phyloP scores from a whole-genome alignment of 2,797 vertebrate species.

The Acrossocheilus wenchowensis region DNA sequence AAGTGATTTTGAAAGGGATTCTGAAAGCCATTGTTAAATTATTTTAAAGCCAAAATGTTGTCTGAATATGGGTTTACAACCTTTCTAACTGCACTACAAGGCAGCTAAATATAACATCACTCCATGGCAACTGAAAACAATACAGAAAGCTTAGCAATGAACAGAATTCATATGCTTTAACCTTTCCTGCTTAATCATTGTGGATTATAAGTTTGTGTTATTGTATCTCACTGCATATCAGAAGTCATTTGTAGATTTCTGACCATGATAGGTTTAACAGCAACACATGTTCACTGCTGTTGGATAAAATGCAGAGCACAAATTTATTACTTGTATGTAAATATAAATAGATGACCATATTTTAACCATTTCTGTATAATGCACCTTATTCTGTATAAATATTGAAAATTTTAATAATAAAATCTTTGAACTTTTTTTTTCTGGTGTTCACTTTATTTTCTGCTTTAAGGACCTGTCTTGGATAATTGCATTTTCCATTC shows the following conservation, averaged over 20 bases:
- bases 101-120: slow-evolving; percentile 25
- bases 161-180: not conserved
- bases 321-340: too few relatives aligned
- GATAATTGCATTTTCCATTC: not conserved
- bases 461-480: not conserved
- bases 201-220: not conserved
- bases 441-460: not conserved
- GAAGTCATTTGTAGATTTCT: not conserved
- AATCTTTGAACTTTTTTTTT: not conserved
- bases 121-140: slow-evolving; percentile 16
- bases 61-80: not conserved
- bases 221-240: not conserved
- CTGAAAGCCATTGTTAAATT: not conserved
- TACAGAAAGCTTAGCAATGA: not conserved
- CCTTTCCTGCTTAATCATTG: not conserved
- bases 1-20: not conserved
- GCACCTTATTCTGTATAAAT: not conserved
- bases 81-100: not conserved
- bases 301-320: too few relatives aligned
- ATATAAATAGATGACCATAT: too few relatives aligned
- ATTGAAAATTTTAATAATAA: too few relatives aligned
- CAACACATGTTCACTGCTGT: too few relatives aligned
- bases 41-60: not conserved
- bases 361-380: not conserved
- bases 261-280: too few relatives aligned